Percentiles rank a stretch among this genome's conserved stretches.
Evolutionary conservation across 1,140 invertebrate genomes (phyloP).

Genomic region (Chymomyza costata): DNA sequence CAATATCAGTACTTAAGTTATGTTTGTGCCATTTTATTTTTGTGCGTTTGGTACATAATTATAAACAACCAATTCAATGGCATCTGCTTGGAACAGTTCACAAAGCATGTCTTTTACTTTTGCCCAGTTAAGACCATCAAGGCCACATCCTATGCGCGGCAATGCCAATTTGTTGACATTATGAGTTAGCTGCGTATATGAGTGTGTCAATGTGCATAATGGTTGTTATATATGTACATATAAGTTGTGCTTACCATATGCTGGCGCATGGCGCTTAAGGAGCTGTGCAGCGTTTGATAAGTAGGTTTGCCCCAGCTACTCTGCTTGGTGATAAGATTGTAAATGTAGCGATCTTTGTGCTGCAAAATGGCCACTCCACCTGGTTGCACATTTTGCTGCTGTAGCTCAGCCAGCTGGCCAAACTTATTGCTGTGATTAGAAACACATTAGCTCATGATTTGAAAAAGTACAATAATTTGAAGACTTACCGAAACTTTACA

Average conservation of each 20-base stretch:
- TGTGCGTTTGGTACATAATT: conserved; percentile 58
- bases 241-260: conserved; percentile 62
- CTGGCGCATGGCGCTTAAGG: conserved; percentile 69
- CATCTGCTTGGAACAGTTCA: conserved; percentile 76
- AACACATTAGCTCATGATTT: not conserved
- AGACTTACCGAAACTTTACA: conserved; percentile 70
- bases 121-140: conserved; percentile 79
- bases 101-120: conserved; percentile 77
- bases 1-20: conserved; percentile 17
- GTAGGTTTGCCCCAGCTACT: conserved; percentile 76
- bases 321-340: conserved; percentile 78
- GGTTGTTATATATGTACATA: not conserved
- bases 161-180: conserved; percentile 77
- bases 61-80: conserved; percentile 76
- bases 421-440: conserved; percentile 55
- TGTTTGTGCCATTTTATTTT: conserved; percentile 10
- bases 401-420: conserved; percentile 62
- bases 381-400: conserved; percentile 62
- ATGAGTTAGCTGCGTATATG: conserved; percentile 49
- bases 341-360: conserved; percentile 76
- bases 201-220: no score
- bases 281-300: conserved; percentile 70
- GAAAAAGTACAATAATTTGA: not conserved
- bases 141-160: conserved; percentile 80
- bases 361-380: conserved; percentile 78